Percentiles rank a stretch among this genome's conserved stretches.
Evolutionary conservation across 2,113 vertebrate species (phyloP).

Genomic region (Cololabis saira): DNA sequence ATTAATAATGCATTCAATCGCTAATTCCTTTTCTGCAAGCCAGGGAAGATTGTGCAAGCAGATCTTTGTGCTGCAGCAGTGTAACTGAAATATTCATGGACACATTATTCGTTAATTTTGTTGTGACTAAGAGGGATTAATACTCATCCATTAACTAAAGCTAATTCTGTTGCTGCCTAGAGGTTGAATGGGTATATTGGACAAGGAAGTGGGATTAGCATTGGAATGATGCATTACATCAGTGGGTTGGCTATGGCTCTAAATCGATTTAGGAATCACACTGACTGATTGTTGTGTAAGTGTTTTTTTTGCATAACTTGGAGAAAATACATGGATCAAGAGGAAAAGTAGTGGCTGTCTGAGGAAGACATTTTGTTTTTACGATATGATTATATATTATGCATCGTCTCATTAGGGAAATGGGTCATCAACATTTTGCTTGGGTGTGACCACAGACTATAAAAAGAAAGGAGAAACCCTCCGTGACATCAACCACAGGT

Average conservation of each 20-base stretch:
- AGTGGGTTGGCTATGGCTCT: constrained; percentile 48
- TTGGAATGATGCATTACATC: constrained; percentile 73
- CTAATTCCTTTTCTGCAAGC: constrained; percentile 53
- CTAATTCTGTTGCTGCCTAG: constrained; percentile 70
- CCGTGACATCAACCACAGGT: background rate
- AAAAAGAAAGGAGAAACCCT: background rate
- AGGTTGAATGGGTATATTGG: constrained; percentile 51
- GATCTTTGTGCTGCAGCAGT: constrained; percentile 62
- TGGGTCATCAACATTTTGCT: background rate
- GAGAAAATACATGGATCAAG: constrained; percentile 21
- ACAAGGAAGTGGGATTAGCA: constrained; percentile 74
- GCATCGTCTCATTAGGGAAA: constrained; percentile 41
- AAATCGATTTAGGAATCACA: constrained; percentile 76
- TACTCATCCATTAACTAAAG: constrained; percentile 77
- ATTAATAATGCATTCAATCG: constrained; percentile 73
- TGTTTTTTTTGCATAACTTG: constrained; percentile 17
- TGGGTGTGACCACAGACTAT: no score
- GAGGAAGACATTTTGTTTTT: constrained; percentile 46
- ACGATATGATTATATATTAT: constrained; percentile 64
- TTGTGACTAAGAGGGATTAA: constrained; percentile 83
- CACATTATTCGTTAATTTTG: constrained; percentile 81
- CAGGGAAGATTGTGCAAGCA: constrained; percentile 43
- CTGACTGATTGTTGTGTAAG: constrained; percentile 60
- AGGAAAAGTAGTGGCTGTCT: constrained; percentile 21
- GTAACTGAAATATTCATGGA: constrained; percentile 81